A percentile compares a stretch with the other conserved stretches of the same genome.
Evolutionary conservation across 2,797 vertebrate genomes (phyloP).

Genomic region (Manis javanica): DNA sequence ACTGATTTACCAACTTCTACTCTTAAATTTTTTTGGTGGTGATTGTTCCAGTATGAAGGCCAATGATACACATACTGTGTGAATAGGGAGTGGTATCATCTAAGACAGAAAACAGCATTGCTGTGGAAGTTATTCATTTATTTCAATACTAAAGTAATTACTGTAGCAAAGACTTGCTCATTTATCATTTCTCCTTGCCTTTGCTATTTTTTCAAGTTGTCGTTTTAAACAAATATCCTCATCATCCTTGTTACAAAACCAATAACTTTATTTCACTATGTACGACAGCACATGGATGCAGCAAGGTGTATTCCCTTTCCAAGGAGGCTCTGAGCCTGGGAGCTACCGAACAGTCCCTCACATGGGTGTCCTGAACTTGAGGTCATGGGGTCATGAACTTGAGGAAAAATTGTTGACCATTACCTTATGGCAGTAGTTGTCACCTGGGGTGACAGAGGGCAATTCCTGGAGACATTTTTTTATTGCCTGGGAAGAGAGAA

Average conservation of each 20-base stretch:
- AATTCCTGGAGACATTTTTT: background rate
- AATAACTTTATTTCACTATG: constrained; percentile 74
- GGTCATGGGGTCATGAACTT: background rate
- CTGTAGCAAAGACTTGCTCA: constrained; percentile 64
- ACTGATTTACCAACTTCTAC: constrained; percentile 35
- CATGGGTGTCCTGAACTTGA: background rate
- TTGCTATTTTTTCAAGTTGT: constrained; percentile 71
- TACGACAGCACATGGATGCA: background rate
- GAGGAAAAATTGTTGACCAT: background rate
- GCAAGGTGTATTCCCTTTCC: background rate
- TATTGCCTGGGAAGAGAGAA: background rate
- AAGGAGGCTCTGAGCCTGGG: background rate
- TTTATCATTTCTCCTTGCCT: constrained; percentile 79
- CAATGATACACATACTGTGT: background rate
- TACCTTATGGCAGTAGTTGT: background rate
- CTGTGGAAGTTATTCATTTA: constrained; percentile 74
- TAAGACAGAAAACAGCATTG: constrained; percentile 62
- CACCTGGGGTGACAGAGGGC: background rate
- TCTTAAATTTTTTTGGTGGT: background rate
- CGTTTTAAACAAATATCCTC: constrained; percentile 79
- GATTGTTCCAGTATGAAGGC: background rate
- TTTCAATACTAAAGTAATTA: constrained; percentile 80
- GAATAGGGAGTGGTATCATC: constrained; percentile 19
- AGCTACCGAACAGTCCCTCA: background rate
- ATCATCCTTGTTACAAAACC: constrained; percentile 71